phyloP scores from a whole-genome alignment of 1,140 invertebrate genomes.

The Drosophila grimshawi region DNA sequence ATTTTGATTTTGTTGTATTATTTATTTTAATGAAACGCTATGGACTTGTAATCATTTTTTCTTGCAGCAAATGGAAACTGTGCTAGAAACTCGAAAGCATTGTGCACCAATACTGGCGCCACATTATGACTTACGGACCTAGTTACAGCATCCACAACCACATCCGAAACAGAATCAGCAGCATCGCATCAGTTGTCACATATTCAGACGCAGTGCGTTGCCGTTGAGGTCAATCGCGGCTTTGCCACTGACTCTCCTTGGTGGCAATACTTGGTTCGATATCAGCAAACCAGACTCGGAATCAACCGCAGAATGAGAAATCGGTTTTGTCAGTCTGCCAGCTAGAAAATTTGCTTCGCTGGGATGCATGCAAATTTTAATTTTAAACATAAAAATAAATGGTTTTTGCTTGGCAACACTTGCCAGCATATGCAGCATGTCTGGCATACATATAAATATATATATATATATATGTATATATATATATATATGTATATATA shows the following conservation, averaged over 20 bases:
- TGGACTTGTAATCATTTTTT: not conserved
- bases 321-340: conserved; percentile 18
- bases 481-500: too few species aligned
- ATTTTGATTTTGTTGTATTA: not conserved
- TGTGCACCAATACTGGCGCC: not conserved
- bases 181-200: conserved; percentile 59
- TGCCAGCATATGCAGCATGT: conserved; percentile 63
- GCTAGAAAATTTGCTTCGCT: conserved; percentile 47
- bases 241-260: conserved; percentile 40
- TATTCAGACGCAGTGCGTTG: conserved; percentile 14
- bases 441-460: conserved; percentile 6
- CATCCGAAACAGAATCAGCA: conserved; percentile 5
- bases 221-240: conserved; percentile 3
- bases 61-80: conserved; percentile 1
- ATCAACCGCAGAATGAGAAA: conserved; percentile 20
- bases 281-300: conserved; percentile 16
- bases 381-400: conserved; percentile 81
- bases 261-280: conserved; percentile 28
- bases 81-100: not conserved
- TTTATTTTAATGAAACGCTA: not conserved
- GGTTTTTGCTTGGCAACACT: conserved; percentile 73
- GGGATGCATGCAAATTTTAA: conserved; percentile 71
- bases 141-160: conserved; percentile 3
- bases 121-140: not conserved
- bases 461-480: conserved; percentile 5